Conservation (phyloP, 2,113 vertebrate genomes). For the Spheniscus mendiculus region DNA sequence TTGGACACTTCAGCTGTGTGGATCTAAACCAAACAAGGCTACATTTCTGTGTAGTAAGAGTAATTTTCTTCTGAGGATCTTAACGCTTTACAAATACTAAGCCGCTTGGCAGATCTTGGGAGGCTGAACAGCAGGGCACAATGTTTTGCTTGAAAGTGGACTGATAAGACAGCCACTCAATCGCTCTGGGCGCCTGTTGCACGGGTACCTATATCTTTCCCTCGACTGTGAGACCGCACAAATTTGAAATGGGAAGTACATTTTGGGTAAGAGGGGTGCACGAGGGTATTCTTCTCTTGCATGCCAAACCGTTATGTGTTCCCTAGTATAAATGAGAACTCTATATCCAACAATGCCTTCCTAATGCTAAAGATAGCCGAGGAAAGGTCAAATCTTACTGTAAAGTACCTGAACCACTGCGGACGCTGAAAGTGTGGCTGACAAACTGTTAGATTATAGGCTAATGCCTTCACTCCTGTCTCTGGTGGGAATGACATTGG, state of each 20-base stretch:
- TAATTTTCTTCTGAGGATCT: neutral
- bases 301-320: neutral
- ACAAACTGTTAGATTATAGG: neutral
- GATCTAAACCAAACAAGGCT: neutral
- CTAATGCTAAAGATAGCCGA: neutral
- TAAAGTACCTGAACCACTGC: neutral
- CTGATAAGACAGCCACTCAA: neutral
- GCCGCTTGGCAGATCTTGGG: neutral
- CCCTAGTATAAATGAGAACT: neutral
- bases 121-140: neutral
- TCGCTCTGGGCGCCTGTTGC: neutral
- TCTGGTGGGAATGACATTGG: neutral
- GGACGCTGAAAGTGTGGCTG: neutral
- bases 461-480: neutral
- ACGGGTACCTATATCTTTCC: fast-evolving
- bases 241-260: neutral
- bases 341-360: neutral
- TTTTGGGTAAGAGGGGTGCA: neutral
- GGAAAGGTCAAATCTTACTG: neutral
- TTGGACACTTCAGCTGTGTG: neutral
- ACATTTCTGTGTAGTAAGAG: neutral
- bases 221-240: neutral
- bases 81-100: neutral
- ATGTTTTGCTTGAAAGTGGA: neutral
- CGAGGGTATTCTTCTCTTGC: neutral